Evolutionary conservation across 2,113 vertebrate species (phyloP), one percentile per base, ranked within the genome.

Genomic region (Hucho hucho): DNA sequence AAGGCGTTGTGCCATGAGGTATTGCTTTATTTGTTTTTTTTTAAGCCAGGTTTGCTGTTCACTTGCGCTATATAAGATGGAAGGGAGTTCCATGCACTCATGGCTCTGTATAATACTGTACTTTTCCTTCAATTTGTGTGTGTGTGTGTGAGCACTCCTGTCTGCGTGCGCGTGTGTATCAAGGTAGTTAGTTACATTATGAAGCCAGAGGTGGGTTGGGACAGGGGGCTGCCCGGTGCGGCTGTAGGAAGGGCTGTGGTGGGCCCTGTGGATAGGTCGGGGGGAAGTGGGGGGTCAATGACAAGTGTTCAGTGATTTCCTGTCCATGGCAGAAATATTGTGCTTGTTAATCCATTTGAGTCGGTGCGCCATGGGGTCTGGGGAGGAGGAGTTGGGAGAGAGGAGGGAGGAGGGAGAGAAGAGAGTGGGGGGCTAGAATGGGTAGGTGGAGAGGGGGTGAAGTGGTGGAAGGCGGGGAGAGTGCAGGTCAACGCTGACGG

Each of bases 261-360:
- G 37, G 9, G 73, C 82, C 84, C 9, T 79, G 72, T 73, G 29
- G 24, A 25, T 16, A 77, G 77, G 80, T 82, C 26, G 1, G 26
- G 80, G 76, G 79, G 76, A 75, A 68, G 66, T 22, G 66, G 16
- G 64, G 72, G 84, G 83, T 89, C 79, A 84, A 85, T 73, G 90
- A 91, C 90, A 91, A 92, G 89, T 87, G 53, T 81, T 90, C 76
- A 87, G 91, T 87, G 91, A 94, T 95, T 93, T 93, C 86, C 91
- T 89, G 76, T 93, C 93, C 85, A 80, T 86, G 80, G 76, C 85
- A 61, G 5, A 82, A 82, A 69, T 90, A 72, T 83, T 84, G 79
- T 6, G 20, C 89, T 89, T 89, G 89, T 85, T 87, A 92, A 95
- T 94, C 93, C 91, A 85, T 92, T 89, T 89, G 82, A 94, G 91